Evolutionary conservation across 2,888 invertebrate species (phyloP).

Genomic region (Rhodophaea formosa): DNA sequence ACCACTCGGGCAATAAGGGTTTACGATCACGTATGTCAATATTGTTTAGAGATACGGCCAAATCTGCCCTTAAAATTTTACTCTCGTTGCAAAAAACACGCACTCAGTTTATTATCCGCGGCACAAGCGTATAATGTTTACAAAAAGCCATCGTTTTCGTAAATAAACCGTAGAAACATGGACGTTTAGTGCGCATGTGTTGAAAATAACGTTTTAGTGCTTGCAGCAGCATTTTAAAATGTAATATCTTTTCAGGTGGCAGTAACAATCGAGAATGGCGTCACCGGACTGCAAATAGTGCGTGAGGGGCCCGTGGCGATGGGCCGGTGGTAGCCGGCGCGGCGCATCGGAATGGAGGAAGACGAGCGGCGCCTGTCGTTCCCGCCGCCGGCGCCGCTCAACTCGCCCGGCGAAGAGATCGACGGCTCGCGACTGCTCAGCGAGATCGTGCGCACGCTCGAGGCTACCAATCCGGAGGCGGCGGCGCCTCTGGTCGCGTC

Average conservation of each 20-base stretch:
- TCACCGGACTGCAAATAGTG: conserved; percentile 63
- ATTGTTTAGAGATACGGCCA: conserved; percentile 25
- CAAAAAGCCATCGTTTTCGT: conserved; percentile 24
- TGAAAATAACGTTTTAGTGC: conserved; percentile 23
- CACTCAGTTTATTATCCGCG: conserved; percentile 25
- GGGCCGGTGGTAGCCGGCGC: conserved; percentile 63
- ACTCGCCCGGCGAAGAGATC: conserved; percentile 78
- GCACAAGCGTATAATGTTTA: conserved; percentile 30
- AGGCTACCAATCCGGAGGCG: conserved; percentile 74
- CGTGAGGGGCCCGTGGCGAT: conserved; percentile 47
- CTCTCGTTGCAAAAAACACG: conserved; percentile 9
- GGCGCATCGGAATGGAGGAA: conserved; percentile 70
- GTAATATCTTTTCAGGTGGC: conserved; percentile 59
- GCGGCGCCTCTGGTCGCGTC: conserved; percentile 73
- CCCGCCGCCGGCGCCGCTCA: conserved; percentile 77
- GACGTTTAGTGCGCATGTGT: conserved; percentile 29
- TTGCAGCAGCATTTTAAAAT: conserved; percentile 23
- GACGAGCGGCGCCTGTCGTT: conserved; percentile 78
- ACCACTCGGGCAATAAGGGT: conserved; percentile 27
- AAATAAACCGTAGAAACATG: conserved; percentile 29
- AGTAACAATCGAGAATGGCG: conserved; percentile 63
- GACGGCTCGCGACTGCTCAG: conserved; percentile 75
- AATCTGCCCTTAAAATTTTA: conserved; percentile 21
- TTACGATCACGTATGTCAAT: conserved; percentile 32
- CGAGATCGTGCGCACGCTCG: conserved; percentile 75